Evolutionary conservation across 2,888 invertebrate species (phyloP).

Genomic region (Spodoptera picta): DNA sequence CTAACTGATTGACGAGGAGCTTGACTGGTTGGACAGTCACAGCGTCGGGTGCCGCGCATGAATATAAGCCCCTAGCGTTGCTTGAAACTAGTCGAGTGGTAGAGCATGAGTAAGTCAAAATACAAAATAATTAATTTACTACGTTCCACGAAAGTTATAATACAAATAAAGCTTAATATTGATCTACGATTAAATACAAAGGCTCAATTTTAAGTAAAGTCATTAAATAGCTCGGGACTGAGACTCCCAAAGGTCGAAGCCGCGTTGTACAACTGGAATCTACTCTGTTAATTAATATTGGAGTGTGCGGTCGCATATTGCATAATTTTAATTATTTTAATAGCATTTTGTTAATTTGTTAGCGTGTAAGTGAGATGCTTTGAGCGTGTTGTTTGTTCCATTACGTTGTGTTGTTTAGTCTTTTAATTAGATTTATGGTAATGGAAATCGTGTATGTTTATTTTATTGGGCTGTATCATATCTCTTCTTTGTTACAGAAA

Average conservation of each 20-base stretch:
- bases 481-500: too few species aligned
- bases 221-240: constrained; percentile 30
- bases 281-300: constrained; percentile 45
- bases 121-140: too few species aligned
- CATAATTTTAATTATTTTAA: constrained; percentile 36
- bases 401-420: constrained; percentile 4
- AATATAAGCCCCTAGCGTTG: too few species aligned
- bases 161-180: not conserved
- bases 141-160: too few species aligned
- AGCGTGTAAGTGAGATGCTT: constrained; percentile 9
- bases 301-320: constrained; percentile 27
- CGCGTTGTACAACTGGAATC: constrained; percentile 15
- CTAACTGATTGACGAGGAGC: too few species aligned
- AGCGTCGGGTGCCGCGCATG: too few species aligned
- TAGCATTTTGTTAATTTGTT: constrained; percentile 22
- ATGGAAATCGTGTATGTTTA: not conserved
- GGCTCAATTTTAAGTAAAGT: constrained; percentile 32
- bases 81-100: too few species aligned
- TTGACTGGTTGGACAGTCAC: too few species aligned
- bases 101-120: too few species aligned
- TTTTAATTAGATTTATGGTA: constrained; percentile 8
- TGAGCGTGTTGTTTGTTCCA: constrained; percentile 1
- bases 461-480: too few species aligned
- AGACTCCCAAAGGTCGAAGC: constrained; percentile 1
- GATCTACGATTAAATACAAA: constrained; percentile 14